Percentiles rank a stretch among this genome's conserved stretches.
phyloP scores from a whole-genome alignment of 2,888 invertebrate genomes.

The Dryadula phaetusa region DNA sequence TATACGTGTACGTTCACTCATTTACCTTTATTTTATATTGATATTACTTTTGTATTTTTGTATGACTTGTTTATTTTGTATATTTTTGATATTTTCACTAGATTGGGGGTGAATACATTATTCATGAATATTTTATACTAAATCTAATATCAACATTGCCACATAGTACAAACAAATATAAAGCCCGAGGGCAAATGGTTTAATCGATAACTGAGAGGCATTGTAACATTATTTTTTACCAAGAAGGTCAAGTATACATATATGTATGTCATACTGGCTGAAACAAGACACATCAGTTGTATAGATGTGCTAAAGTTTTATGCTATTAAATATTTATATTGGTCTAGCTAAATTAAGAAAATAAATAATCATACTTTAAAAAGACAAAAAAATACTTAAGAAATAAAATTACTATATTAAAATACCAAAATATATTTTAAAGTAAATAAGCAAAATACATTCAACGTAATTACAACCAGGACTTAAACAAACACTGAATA shows the following conservation, averaged over 20 bases:
- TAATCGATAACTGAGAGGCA: background rate
- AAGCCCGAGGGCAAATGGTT: background rate
- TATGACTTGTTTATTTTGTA: conserved; percentile 16
- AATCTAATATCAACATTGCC: conserved; percentile 13
- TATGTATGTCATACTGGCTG: too few relatives aligned
- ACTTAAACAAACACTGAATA: background rate
- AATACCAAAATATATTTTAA: background rate
- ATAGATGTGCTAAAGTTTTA: too few relatives aligned
- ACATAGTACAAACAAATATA: background rate
- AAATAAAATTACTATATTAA: too few relatives aligned
- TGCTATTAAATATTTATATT: too few relatives aligned
- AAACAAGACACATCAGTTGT: too few relatives aligned
- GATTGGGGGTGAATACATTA: background rate
- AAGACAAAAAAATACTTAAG: background rate
- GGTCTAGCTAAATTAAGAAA: too few relatives aligned
- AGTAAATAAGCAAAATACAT: background rate
- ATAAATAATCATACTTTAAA: too few relatives aligned
- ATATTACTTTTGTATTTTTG: conserved; percentile 21
- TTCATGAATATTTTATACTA: background rate
- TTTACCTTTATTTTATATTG: conserved; percentile 8
- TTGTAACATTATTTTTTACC: background rate
- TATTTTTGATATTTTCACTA: conserved; percentile 9
- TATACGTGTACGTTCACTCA: background rate
- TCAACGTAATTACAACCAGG: background rate
- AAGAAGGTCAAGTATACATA: too few relatives aligned